A percentile compares a stretch with the other conserved stretches of the same genome.
Conservation (phyloP, 2,888 invertebrate species). For the Hydriomena furcata region DNA sequence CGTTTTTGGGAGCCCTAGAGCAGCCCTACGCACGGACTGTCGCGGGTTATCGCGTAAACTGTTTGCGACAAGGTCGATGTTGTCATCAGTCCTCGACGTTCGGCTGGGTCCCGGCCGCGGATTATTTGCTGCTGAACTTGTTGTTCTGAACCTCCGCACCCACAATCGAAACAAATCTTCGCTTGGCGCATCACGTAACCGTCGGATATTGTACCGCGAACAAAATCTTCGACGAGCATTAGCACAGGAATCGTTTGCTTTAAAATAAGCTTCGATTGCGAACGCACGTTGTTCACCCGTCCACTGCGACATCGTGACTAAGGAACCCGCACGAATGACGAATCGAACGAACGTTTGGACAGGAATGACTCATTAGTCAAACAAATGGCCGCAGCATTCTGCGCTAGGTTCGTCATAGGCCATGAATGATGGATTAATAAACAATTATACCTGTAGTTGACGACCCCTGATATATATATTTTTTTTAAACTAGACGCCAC, state of each 20-base stretch:
- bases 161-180: conserved; percentile 37
- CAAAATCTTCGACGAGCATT: conserved; percentile 34
- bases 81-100: conserved; percentile 9
- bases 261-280: conserved; percentile 31
- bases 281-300: conserved; percentile 23
- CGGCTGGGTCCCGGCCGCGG: conserved; percentile 27
- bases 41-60: conserved; percentile 25
- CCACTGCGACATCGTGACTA: conserved; percentile 32
- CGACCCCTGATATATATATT: no score
- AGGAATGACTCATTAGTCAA: no score
- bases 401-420: no score
- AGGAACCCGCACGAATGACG: conserved; percentile 9
- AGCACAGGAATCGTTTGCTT: conserved; percentile 26
- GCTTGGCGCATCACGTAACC: conserved; percentile 35
- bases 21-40: conserved; percentile 26
- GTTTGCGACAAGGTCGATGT: no score
- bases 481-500: no score
- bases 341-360: no score
- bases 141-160: conserved; percentile 34
- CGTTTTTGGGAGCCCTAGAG: conserved; percentile 18
- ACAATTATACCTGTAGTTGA: no score
- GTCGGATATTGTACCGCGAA: conserved; percentile 32
- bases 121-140: conserved; percentile 29
- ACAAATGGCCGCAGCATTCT: no score
- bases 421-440: no score